A percentile compares a stretch with the other conserved stretches of the same genome.
Evolutionary conservation across 2,113 vertebrate species (phyloP).

Genomic region (Chunga burmeisteri): DNA sequence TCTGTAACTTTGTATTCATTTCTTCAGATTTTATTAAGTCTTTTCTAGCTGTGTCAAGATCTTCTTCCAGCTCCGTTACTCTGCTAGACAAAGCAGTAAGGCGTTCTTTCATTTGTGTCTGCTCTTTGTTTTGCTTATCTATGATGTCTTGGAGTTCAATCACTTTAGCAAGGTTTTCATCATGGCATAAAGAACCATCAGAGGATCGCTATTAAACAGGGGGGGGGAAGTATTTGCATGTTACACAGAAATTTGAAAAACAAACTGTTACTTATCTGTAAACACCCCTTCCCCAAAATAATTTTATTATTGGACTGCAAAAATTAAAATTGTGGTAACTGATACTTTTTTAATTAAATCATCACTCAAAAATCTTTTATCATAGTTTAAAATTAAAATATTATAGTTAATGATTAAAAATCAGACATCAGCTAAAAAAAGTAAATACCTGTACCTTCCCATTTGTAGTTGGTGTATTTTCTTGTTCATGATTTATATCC

Average conservation of each 20-base stretch:
- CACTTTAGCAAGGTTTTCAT: constrained; percentile 86
- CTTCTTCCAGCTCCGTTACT: constrained; percentile 93
- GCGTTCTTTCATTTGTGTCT: constrained; percentile 94
- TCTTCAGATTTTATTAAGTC: constrained; percentile 97
- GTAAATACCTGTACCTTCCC: constrained; percentile 81
- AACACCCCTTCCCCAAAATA: neutral
- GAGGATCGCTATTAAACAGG: constrained; percentile 81
- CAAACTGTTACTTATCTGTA: neutral
- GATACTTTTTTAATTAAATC: neutral
- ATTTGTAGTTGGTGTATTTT: constrained; percentile 84
- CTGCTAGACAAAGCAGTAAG: constrained; percentile 82
- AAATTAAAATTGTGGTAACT: neutral
- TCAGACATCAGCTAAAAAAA: neutral
- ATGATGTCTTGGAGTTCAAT: constrained; percentile 91
- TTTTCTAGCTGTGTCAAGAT: constrained; percentile 93
- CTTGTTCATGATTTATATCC: constrained; percentile 85
- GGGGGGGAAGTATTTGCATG: neutral
- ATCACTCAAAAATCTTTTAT: neutral
- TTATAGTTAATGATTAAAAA: neutral
- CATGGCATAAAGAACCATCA: constrained; percentile 84
- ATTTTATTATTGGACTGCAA: neutral
- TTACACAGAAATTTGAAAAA: neutral
- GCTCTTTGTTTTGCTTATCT: constrained; percentile 87
- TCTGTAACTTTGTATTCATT: constrained; percentile 88
- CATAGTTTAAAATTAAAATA: neutral